Percentiles rank a stretch among this genome's conserved stretches.
phyloP scores from a whole-genome alignment of 2,113 vertebrate species.

The Pampusana beccarii region DNA sequence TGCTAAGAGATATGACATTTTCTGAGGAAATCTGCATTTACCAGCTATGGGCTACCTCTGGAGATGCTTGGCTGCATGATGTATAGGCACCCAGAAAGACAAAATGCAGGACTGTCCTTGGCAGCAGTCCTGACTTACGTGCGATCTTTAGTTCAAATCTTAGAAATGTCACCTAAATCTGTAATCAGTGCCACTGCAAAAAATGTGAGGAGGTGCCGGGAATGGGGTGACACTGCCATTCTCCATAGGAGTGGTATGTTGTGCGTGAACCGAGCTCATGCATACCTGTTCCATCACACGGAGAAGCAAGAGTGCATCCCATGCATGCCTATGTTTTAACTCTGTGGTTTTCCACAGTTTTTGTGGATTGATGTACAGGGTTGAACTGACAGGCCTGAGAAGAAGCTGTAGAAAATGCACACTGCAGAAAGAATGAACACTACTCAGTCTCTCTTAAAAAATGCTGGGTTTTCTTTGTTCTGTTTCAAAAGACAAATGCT shows the following conservation, averaged over 20 bases:
- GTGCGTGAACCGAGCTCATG: background rate
- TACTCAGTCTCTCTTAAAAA: background rate
- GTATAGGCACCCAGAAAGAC: background rate
- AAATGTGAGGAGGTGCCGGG: background rate
- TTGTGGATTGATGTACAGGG: background rate
- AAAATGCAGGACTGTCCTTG: background rate
- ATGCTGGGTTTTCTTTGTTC: constrained; percentile 25
- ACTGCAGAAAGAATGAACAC: background rate
- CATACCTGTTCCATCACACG: background rate
- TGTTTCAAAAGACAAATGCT: constrained; percentile 43
- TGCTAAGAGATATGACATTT: background rate
- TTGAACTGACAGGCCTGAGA: background rate
- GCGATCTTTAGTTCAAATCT: background rate
- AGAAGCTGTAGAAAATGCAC: background rate
- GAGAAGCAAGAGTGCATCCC: background rate
- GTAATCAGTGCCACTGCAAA: background rate
- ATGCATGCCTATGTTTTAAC: background rate
- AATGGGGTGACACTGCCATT: background rate
- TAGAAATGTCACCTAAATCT: background rate
- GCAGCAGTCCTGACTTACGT: background rate
- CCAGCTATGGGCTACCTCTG: background rate
- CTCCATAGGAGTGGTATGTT: background rate
- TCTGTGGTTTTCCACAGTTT: background rate
- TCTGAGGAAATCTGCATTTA: background rate
- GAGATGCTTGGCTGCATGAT: background rate